A percentile compares a stretch with the other conserved stretches of the same genome.
These are phyloP conservation scores for Priocnemis perturbator DNA, from an alignment of 2,888 invertebrate genomes.

Conservation along the genomic window DNA sequence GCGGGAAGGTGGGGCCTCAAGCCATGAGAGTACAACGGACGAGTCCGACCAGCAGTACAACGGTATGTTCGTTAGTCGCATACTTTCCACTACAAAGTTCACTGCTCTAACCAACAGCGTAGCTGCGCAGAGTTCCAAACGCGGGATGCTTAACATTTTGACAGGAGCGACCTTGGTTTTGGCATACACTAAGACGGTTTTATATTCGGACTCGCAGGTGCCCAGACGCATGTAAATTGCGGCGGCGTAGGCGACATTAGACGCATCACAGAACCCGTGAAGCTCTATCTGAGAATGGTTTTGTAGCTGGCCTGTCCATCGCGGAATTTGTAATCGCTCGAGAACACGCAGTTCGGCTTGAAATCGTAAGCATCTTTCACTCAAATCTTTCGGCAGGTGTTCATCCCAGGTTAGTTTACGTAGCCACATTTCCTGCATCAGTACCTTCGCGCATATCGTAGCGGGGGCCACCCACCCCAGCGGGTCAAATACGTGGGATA, in stretches of 20 bases:
- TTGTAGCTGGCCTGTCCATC: neutral
- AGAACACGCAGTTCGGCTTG: neutral
- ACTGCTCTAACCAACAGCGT: neutral
- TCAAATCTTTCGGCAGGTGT: neutral
- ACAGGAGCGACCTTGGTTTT: conserved; percentile 7
- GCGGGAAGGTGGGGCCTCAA: neutral
- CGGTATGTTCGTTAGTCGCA: no score
- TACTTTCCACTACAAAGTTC: neutral
- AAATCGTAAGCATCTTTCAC: neutral
- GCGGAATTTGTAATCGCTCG: neutral
- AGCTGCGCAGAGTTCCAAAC: conserved; percentile 5
- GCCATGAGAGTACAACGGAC: neutral
- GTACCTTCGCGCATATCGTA: neutral
- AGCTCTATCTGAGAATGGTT: neutral
- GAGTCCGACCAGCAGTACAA: conserved; percentile 2
- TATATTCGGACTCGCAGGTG: neutral
- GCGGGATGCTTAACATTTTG: conserved; percentile 1
- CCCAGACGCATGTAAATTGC: neutral
- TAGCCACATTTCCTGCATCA: conserved; percentile 5
- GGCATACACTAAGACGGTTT: neutral
- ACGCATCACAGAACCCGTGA: neutral
- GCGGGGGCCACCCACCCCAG: conserved; percentile 11
- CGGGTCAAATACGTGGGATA: conserved; percentile 10
- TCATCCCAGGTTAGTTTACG: neutral
- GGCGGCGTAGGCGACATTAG: neutral